Base-by-base conservation (phyloP, 2,888 invertebrate species). In the Dascillus cervinus region DNA sequence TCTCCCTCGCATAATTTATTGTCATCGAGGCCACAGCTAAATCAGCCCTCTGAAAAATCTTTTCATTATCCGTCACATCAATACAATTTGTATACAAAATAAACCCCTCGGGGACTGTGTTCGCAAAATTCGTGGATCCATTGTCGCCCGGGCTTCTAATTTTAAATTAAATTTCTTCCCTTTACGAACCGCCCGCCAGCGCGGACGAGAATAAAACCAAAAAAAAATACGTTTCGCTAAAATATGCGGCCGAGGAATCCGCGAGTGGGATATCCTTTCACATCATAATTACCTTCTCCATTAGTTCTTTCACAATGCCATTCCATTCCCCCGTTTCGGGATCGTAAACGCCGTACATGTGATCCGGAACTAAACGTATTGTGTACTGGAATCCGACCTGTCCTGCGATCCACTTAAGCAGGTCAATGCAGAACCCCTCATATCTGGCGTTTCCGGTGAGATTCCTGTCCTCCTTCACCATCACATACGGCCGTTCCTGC, bases 11-110 rank as follows among this genome's bases (percentile, higher is more conserved):
- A 63, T 94, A 96, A 66, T 91, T 96, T 50, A 97, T 97, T 2
- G 96, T 97, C 83, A 97, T 89, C 0, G 96, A 92, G 0, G 92
- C 95, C 1, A 96, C 91, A 0, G 95, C 96, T 46, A 97, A 71
- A 60, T 97, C 96, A 0, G 94, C 95, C 66, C 86, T 82, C 92
- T 90, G 69, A 1, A 67, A 67, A 38, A 52, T 45, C 4, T 22
- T 17, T 17, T n/a, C n/a, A n/a, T n/a, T n/a, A n/a, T n/a, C n/a
- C n/a, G n/a, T n/a, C n/a, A n/a, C 11, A 3, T 6, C 25, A 38
- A 28, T 11, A 22, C 11, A 25, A 29, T 13, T 26, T 17, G 13
- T 27, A 12, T 14, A 27, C 26, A 32, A 11, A 22, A 22, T 11
- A 3, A 11, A 2, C 11, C 11, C 5, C 11, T 10, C 20, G 3